Percentiles rank a stretch among this genome's conserved stretches.
Conservation (phyloP, 1,140 invertebrate genomes). For the Sminthurides bifidus region DNA sequence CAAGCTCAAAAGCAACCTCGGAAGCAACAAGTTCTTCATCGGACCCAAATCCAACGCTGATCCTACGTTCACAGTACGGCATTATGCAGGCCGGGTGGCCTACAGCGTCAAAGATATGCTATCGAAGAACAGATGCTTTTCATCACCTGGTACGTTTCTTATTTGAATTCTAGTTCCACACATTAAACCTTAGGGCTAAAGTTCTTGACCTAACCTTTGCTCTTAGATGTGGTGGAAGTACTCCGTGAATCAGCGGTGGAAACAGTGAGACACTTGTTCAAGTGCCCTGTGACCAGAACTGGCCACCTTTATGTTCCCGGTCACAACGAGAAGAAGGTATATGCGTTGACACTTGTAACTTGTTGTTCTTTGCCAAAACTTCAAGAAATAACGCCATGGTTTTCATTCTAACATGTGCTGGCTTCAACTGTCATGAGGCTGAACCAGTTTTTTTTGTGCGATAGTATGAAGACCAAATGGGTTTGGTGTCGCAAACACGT, state of each 20-base stretch:
- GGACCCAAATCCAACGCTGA: constrained; percentile 58
- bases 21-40: constrained; percentile 55
- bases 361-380: too few species aligned
- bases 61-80: constrained; percentile 57
- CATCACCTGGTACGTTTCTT: constrained; percentile 43
- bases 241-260: constrained; percentile 57
- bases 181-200: not conserved
- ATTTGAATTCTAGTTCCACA: not conserved
- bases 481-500: constrained; percentile 63
- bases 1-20: constrained; percentile 69
- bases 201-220: not conserved
- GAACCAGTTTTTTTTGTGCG: too few species aligned
- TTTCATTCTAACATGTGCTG: too few species aligned
- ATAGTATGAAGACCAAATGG: constrained; percentile 38
- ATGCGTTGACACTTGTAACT: too few species aligned
- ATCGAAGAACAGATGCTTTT: constrained; percentile 71
- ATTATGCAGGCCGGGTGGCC: constrained; percentile 63
- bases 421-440: too few species aligned
- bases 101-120: constrained; percentile 67
- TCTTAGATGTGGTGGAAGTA: constrained; percentile 64
- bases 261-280: constrained; percentile 63
- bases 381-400: too few species aligned
- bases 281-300: constrained; percentile 69
- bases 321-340: constrained; percentile 35
- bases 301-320: constrained; percentile 51